Evolutionary conservation across 2,888 invertebrate species (phyloP).

Genomic region (Apantesis nais): DNA sequence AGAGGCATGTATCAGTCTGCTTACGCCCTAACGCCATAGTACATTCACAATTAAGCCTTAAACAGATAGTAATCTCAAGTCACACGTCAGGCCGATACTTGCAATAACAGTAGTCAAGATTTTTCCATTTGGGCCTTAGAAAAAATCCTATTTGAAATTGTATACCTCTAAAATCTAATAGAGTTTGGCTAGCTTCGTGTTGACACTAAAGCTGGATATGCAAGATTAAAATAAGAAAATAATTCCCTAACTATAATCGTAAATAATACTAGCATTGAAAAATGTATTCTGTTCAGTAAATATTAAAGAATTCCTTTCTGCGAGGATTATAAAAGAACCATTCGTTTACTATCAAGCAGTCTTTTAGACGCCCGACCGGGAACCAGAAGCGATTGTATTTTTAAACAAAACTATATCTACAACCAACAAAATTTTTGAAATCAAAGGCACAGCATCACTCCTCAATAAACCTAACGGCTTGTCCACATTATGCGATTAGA

Average conservation of each 20-base stretch:
- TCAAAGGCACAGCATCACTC: conserved; percentile 50
- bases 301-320: conserved; percentile 62
- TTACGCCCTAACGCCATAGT: conserved; percentile 46
- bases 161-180: conserved; percentile 44
- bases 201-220: conserved; percentile 44
- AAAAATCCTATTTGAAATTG: conserved; percentile 41
- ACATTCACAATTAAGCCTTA: conserved; percentile 44
- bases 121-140: conserved; percentile 46
- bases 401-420: conserved; percentile 49
- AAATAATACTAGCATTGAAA: conserved; percentile 58
- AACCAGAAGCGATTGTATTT: conserved; percentile 37
- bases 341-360: conserved; percentile 51
- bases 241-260: conserved; percentile 55
- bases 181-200: conserved; percentile 45
- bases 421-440: conserved; percentile 39
- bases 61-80: conserved; percentile 45
- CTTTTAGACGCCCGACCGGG: conserved; percentile 49
- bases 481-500: conserved; percentile 30
- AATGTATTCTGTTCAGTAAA: conserved; percentile 65
- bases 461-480: conserved; percentile 43
- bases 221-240: conserved; percentile 51
- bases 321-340: conserved; percentile 63
- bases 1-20: conserved; percentile 72
- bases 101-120: conserved; percentile 35
- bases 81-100: conserved; percentile 37